Conservation (phyloP, 2,113 vertebrate genomes). For the Gnathonemus echidnorhynchus region DNA sequence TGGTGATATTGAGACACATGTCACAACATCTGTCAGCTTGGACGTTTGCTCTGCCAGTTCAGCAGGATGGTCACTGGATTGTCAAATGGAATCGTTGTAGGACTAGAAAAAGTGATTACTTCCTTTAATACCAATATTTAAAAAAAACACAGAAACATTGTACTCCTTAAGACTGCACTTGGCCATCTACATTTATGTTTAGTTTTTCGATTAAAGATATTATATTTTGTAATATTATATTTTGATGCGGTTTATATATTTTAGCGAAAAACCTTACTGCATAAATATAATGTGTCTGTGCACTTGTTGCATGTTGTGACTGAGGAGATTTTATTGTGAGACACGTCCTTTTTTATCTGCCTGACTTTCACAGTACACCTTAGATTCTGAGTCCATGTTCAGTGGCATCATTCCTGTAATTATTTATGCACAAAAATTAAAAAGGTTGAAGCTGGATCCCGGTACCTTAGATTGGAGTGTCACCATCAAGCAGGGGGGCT, state of each 20-base stretch:
- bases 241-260: background rate
- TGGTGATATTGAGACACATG: background rate
- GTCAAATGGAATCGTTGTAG: background rate
- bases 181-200: background rate
- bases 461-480: slow-evolving; percentile 36
- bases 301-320: background rate
- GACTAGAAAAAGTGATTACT: background rate
- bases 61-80: background rate
- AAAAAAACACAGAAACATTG: background rate
- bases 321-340: background rate
- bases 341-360: background rate
- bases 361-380: slow-evolving; percentile 13
- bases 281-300: background rate
- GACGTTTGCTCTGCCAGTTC: background rate
- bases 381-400: slow-evolving; percentile 19
- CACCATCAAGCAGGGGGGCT: slow-evolving; percentile 31
- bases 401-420: slow-evolving; percentile 17
- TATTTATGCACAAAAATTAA: slow-evolving; percentile 29
- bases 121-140: background rate
- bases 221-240: background rate
- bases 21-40: background rate
- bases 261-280: background rate
- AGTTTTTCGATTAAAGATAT: background rate
- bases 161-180: background rate
- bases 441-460: slow-evolving; percentile 24